These are phyloP conservation scores for Argopecten irradians DNA, from an alignment of 1,140 invertebrate genomes.

Conservation along the genomic window DNA sequence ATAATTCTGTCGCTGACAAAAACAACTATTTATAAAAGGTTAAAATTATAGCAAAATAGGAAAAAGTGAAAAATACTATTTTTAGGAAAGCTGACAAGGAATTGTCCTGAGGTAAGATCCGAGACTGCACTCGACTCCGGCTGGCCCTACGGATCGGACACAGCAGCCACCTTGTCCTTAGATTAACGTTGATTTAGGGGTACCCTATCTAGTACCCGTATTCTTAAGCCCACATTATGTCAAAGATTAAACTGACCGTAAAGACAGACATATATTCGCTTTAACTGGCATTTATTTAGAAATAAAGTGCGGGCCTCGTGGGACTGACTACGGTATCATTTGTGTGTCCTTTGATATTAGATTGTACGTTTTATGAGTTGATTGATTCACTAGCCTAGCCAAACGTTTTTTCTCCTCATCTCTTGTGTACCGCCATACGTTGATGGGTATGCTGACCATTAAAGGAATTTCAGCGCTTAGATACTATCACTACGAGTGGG, in stretches of 20 bases:
- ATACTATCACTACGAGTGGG: neutral
- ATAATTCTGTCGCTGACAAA: no score
- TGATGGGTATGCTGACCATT: neutral
- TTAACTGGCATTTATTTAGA: conserved; percentile 3
- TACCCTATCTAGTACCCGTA: neutral
- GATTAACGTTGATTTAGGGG: conserved; percentile 7
- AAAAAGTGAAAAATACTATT: neutral
- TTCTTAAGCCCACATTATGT: neutral
- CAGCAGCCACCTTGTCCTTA: neutral
- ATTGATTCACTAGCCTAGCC: neutral
- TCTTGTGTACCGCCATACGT: neutral
- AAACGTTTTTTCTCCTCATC: neutral
- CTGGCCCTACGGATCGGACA: neutral
- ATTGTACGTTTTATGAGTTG: neutral
- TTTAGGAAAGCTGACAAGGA: neutral
- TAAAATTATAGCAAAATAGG: no score
- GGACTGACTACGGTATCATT: neutral
- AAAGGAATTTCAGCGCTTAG: neutral
- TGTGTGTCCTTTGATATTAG: neutral
- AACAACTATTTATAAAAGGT: no score
- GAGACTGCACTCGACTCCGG: neutral
- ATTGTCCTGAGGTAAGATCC: neutral
- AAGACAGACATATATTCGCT: neutral
- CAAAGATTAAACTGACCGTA: conserved; percentile 21
- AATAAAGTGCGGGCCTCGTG: neutral